Base-by-base conservation (phyloP, 2,797 vertebrate genomes). In the Halcyon chelicuti region DNA sequence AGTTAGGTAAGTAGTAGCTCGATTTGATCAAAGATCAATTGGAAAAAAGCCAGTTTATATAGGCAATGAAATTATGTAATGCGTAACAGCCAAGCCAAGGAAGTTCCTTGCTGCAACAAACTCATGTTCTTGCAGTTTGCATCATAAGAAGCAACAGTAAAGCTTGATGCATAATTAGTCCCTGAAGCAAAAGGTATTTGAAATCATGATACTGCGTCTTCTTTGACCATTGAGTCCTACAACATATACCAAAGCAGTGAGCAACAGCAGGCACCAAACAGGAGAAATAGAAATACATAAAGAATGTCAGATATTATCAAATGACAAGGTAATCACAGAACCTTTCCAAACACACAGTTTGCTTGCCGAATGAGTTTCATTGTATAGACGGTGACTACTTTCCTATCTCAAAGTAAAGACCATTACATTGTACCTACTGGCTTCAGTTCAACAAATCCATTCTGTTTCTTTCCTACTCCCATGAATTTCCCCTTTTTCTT, bases 341-440 rank as follows among this genome's bases (percentile, higher is more conserved):
- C 19, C 55, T 77, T 44, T 74, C 14, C 29, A 9, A 88, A 52
- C 17, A 40, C 12, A 37, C 8, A 14, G 75, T 88, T 86, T 86
- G 25, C 62, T 84, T 81, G 62, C 26, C 65, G 68, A 68, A 46
- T 47, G 29, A 74, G 14, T 86, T 79, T 84, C 54, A 42, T 72
- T 49, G 28, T 85, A 65, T 51, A 89, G 55, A 72, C 57, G 31
- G 67, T 55, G 87, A 82, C 52, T 76, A 44, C 21, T 35, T 49
- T 77, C 70, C 62, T 14, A 13, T 87, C 67, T 87, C 88, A 82
- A 79, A 78, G 46, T 40, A 83, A 73, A 74, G 46, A 66, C n/a
- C 19, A 46, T 62, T 81, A 58, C 17, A 33, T 28, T 73, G 17
- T 51, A 81, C 26, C 4, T 51, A 23, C 21, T 90, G 52, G 23